Conservation (phyloP, 1,140 invertebrate genomes). For the Cryptotermes secundus region DNA sequence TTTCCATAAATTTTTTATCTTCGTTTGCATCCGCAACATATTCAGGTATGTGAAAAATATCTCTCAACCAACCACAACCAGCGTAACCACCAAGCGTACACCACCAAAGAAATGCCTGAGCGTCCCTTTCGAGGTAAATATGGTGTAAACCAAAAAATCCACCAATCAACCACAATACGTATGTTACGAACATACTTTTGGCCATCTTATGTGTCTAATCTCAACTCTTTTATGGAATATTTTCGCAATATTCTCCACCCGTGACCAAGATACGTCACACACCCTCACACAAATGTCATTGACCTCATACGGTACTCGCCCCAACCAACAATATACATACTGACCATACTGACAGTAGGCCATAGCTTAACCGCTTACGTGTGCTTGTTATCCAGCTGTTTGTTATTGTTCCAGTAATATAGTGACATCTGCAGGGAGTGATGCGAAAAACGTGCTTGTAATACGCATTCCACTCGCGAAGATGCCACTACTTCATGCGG, state of each 20-base stretch:
- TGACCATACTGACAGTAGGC: too few species aligned
- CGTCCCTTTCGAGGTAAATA: constrained; percentile 83
- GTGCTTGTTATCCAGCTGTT: too few species aligned
- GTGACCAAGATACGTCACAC: neutral
- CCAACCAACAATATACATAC: too few species aligned
- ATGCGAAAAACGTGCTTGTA: too few species aligned
- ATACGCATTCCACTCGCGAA: too few species aligned
- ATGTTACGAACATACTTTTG: constrained; percentile 72
- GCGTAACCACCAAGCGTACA: constrained; percentile 82
- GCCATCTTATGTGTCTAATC: constrained; percentile 11
- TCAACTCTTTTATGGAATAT: neutral
- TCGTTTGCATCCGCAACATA: constrained; percentile 89
- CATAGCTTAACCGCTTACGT: too few species aligned
- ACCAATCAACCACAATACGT: constrained; percentile 82
- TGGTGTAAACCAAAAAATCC: constrained; percentile 88
- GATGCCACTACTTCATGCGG: too few species aligned
- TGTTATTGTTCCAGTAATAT: too few species aligned
- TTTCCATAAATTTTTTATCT: constrained; percentile 51
- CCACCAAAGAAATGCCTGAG: constrained; percentile 89
- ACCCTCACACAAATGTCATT: neutral
- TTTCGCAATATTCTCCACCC: neutral
- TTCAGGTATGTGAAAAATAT: constrained; percentile 79
- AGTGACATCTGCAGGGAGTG: too few species aligned
- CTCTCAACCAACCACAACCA: constrained; percentile 82
- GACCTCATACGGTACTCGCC: too few species aligned